A percentile compares a stretch with the other conserved stretches of the same genome.
phyloP scores from a whole-genome alignment of 1,140 invertebrate genomes.

The Drosophila ananassae region DNA sequence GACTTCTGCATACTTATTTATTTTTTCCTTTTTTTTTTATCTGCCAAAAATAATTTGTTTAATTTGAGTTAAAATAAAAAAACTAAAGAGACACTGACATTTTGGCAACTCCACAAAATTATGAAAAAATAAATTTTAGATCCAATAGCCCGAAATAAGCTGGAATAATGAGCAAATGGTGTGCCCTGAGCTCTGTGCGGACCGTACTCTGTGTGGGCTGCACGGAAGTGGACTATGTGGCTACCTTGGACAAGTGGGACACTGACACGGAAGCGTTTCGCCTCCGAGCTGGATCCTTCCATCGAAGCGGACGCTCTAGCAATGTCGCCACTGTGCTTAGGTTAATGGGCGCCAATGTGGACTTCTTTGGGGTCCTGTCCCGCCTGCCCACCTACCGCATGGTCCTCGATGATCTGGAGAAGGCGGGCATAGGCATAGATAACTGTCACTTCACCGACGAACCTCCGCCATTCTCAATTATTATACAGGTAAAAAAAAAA shows the following conservation, averaged over 20 bases:
- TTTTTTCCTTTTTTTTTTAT: neutral
- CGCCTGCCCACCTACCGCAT: conserved; percentile 83
- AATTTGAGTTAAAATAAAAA: conserved; percentile 7
- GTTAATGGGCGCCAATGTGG: conserved; percentile 85
- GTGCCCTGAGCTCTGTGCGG: conserved; percentile 34
- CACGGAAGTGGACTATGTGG: conserved; percentile 85
- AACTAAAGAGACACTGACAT: neutral
- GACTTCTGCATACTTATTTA: neutral
- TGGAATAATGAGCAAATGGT: conserved; percentile 10
- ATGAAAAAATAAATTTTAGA: neutral
- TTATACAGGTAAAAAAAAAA: conserved; percentile 66
- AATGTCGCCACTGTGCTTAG: conserved; percentile 88
- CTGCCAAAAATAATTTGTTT: neutral
- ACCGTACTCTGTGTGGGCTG: conserved; percentile 84
- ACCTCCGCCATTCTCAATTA: conserved; percentile 84
- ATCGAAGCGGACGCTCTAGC: conserved; percentile 89
- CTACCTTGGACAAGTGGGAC: conserved; percentile 82
- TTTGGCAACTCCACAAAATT: conserved; percentile 1
- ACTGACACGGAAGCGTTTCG: conserved; percentile 77
- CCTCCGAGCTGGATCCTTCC: conserved; percentile 85
- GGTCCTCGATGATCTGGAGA: conserved; percentile 85
- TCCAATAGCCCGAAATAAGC: neutral
- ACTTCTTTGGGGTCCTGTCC: conserved; percentile 86
- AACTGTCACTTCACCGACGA: conserved; percentile 84
- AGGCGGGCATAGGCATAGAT: conserved; percentile 84